phyloP scores from a whole-genome alignment of 2,797 vertebrate species.

The Paratrypauchen microcephalus region DNA sequence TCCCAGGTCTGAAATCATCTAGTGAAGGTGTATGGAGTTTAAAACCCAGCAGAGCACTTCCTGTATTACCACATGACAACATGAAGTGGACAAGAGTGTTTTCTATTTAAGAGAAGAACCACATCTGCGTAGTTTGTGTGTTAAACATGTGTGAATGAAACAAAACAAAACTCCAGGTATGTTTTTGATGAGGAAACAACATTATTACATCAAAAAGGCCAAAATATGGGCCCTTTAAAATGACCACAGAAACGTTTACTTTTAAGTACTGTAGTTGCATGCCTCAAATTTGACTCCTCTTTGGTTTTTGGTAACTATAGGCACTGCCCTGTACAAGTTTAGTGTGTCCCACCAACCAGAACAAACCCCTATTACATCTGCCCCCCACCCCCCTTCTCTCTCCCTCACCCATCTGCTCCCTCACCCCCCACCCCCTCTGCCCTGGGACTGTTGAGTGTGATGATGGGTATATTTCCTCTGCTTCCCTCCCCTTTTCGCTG shows the following conservation, averaged over 20 bases:
- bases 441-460: constrained; percentile 49
- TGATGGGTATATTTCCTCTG: constrained; percentile 72
- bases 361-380: constrained; percentile 73
- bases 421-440: constrained; percentile 3
- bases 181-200: too few relatives aligned
- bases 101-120: too few relatives aligned
- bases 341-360: constrained; percentile 70
- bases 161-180: too few relatives aligned
- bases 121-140: too few relatives aligned
- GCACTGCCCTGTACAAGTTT: constrained; percentile 42
- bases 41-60: too few relatives aligned
- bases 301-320: constrained; percentile 65
- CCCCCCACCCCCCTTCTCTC: not conserved
- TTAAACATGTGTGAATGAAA: too few relatives aligned
- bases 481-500: constrained; percentile 50
- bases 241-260: not conserved
- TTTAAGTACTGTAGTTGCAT: not conserved
- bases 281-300: constrained; percentile 8
- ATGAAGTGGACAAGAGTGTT: too few relatives aligned
- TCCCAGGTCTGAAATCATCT: too few relatives aligned
- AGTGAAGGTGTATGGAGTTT: too few relatives aligned
- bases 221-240: too few relatives aligned
- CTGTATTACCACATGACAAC: too few relatives aligned
- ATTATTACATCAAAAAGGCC: too few relatives aligned
- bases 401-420: constrained; percentile 21